These are phyloP conservation scores for Dryobota labecula DNA, from an alignment of 2,888 invertebrate species.

Conservation along the genomic window DNA sequence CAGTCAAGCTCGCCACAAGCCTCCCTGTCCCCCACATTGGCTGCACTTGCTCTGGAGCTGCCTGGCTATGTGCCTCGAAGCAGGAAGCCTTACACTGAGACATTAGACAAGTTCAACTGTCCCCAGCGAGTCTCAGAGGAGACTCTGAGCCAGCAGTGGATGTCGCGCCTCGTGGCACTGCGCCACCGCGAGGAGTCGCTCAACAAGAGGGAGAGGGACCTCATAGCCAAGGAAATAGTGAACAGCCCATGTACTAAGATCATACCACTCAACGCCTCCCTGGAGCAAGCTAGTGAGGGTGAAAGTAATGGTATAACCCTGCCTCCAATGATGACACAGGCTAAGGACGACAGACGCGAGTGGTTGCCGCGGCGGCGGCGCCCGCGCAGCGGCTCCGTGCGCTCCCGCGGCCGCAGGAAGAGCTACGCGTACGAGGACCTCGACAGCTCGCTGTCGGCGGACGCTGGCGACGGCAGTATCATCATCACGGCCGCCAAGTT, in stretches of 20 bases:
- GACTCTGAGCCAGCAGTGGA: slow-evolving; percentile 90
- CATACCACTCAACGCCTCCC: slow-evolving; percentile 72
- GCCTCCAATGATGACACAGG: slow-evolving; percentile 79
- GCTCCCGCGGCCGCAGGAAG: slow-evolving; percentile 77
- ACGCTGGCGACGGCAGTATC: slow-evolving; percentile 89
- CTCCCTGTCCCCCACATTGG: slow-evolving; percentile 84
- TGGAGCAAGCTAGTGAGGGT: slow-evolving; percentile 60
- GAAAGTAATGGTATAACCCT: slow-evolving; percentile 85
- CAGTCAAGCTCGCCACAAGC: slow-evolving; percentile 66
- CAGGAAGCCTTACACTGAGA: slow-evolving; percentile 78
- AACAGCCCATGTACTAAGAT: slow-evolving; percentile 82
- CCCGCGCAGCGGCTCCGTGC: slow-evolving; percentile 76
- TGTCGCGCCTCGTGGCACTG: slow-evolving; percentile 88
- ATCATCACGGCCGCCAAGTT: slow-evolving; percentile 89
- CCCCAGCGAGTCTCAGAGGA: slow-evolving; percentile 90
- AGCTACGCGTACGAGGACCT: slow-evolving; percentile 89
- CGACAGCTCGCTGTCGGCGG: slow-evolving; percentile 91
- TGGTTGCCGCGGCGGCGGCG: slow-evolving; percentile 77
- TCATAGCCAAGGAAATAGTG: slow-evolving; percentile 85
- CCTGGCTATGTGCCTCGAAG: slow-evolving; percentile 87
- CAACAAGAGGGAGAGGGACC: slow-evolving; percentile 87
- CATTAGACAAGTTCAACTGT: slow-evolving; percentile 74
- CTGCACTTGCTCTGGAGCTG: slow-evolving; percentile 86
- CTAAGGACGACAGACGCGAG: slow-evolving; percentile 65
- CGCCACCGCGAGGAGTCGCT: slow-evolving; percentile 89